These are phyloP conservation scores for Biston betularia DNA, from an alignment of 2,888 invertebrate genomes.

Conservation along the genomic window DNA sequence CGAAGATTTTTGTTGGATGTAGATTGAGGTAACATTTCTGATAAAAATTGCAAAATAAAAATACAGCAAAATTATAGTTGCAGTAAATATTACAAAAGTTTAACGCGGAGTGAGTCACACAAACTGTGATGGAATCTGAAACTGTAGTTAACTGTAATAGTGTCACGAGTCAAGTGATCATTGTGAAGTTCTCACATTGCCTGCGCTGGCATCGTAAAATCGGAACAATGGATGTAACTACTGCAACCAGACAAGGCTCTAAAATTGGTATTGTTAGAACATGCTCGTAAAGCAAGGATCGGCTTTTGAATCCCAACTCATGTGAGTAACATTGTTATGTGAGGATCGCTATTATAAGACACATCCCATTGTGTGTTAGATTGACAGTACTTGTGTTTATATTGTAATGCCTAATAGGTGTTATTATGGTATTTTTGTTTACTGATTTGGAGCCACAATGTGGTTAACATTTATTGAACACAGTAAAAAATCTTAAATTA, in stretches of 20 bases:
- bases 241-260: slow-evolving; percentile 69
- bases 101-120: neutral
- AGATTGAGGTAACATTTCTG: too few relatives aligned
- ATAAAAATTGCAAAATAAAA: too few relatives aligned
- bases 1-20: too few relatives aligned
- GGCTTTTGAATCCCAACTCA: slow-evolving; percentile 68
- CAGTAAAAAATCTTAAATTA: too few relatives aligned
- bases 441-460: too few relatives aligned
- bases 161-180: slow-evolving; percentile 35
- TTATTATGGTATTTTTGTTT: neutral
- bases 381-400: slow-evolving; percentile 39
- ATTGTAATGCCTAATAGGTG: slow-evolving; percentile 1
- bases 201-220: slow-evolving; percentile 62
- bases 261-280: slow-evolving; percentile 74
- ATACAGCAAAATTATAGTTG: too few relatives aligned
- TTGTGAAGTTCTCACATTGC: slow-evolving; percentile 44
- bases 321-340: slow-evolving; percentile 69
- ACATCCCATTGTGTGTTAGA: slow-evolving; percentile 49
- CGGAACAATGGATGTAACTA: slow-evolving; percentile 69
- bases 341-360: slow-evolving; percentile 61
- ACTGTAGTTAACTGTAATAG: slow-evolving; percentile 20
- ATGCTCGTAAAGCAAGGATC: slow-evolving; percentile 70
- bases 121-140: slow-evolving; percentile 3
- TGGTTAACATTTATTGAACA: too few relatives aligned
- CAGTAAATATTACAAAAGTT: too few relatives aligned